Base-by-base conservation (phyloP, 35 echinoderm and acorn worm genomes). In the Ophiothrix spiculata region DNA sequence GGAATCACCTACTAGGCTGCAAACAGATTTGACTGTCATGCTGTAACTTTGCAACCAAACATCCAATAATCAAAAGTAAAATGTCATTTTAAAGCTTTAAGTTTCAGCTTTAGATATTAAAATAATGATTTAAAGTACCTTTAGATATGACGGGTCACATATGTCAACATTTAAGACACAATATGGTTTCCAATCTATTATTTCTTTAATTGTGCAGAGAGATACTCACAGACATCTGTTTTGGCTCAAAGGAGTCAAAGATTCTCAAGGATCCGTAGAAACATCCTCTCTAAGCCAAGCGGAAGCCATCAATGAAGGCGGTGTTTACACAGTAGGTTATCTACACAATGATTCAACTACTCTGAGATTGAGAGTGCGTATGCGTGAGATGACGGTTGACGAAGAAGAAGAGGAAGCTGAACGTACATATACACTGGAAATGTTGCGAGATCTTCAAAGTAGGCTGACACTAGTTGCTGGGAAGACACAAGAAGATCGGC, bases 171-270 rank as follows among this genome's bases (percentile, higher is more conserved):
- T n/a, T n/a, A n/a, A n/a, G n/a, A n/a, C n/a, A n/a, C n/a, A n/a
- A n/a, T n/a, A n/a, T n/a, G n/a, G n/a, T n/a, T n/a, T n/a, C n/a
- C n/a, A n/a, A n/a, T n/a, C n/a, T n/a, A n/a, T n/a, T n/a, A n/a
- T n/a, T n/a, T n/a, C n/a, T n/a, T n/a, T n/a, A n/a, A n/a, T n/a
- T n/a, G n/a, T n/a, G n/a, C 60, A 69, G 60, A 69, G 60, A n/a
- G 60, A 69, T 15, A 69, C 60, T 12, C 8, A 69, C 17, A 69
- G 60, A 69, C 42, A 69, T 4, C 60, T 69, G 10, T 69, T 69
- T 28, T 69, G 60, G 60, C 60, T 69, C 16, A 69, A 69, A n/a
- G 60, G 29, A 69, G 60, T 69, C 60, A 69, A 69, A 69, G 60
- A 69, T n/a, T 69, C 60, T 69, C 60, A 69, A n/a, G 60, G 60